Conservation (phyloP, 1,140 invertebrate genomes). For the Drosophila hydei region DNA sequence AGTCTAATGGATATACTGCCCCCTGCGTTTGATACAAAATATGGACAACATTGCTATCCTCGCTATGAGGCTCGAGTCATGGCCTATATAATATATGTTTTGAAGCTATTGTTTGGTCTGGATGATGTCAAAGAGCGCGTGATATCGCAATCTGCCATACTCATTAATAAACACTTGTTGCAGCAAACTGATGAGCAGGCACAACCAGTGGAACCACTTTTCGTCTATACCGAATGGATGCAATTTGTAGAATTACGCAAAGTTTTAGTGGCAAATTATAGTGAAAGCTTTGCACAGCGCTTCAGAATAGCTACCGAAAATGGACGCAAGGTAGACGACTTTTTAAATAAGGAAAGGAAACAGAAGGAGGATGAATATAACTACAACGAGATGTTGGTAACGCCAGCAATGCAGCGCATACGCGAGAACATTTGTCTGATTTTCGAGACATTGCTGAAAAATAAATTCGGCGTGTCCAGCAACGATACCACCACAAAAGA, state of each 20-base stretch:
- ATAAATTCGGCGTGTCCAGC: constrained; percentile 51
- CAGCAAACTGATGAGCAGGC: neutral
- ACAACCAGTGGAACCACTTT: constrained; percentile 83
- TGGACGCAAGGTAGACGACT: constrained; percentile 50
- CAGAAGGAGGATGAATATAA: constrained; percentile 54
- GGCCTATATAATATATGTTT: constrained; percentile 86
- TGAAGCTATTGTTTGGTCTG: constrained; percentile 87
- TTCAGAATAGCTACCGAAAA: constrained; percentile 43
- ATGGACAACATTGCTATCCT: constrained; percentile 69
- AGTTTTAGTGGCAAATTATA: constrained; percentile 84
- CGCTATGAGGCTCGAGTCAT: constrained; percentile 87
- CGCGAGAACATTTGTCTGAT: constrained; percentile 54
- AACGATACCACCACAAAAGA: constrained; percentile 21
- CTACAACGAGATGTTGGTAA: constrained; percentile 15
- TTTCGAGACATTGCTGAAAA: constrained; percentile 53
- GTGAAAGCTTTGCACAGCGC: constrained; percentile 85
- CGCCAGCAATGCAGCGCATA: constrained; percentile 46
- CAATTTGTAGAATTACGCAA: constrained; percentile 86
- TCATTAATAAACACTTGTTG: constrained; percentile 79
- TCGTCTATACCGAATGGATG: constrained; percentile 87
- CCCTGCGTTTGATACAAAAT: constrained; percentile 79
- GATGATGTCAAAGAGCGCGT: constrained; percentile 87
- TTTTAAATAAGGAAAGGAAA: constrained; percentile 49
- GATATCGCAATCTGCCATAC: constrained; percentile 85
- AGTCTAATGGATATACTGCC: constrained; percentile 80